phyloP scores from a whole-genome alignment of 2,113 vertebrate genomes.

The Nothoprocta pentlandii region DNA sequence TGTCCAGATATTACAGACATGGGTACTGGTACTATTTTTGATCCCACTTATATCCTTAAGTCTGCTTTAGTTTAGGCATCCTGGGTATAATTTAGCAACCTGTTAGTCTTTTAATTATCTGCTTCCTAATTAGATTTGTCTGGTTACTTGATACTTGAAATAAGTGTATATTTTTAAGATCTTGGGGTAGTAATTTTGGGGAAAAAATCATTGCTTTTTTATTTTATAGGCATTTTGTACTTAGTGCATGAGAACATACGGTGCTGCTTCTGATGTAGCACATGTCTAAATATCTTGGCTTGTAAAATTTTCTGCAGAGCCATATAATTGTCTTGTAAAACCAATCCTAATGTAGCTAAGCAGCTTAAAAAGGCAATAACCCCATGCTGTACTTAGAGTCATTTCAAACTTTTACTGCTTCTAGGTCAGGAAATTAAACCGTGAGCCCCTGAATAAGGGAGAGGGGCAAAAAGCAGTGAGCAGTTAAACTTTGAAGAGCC shows the following conservation, averaged over 20 bases:
- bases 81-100: constrained; percentile 20
- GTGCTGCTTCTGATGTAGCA: constrained; percentile 64
- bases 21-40: constrained; percentile 6
- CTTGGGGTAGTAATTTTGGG: constrained; percentile 30
- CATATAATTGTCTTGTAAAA: constrained; percentile 23
- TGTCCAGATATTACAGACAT: neutral
- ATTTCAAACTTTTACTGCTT: neutral
- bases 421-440: neutral
- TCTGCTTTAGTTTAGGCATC: neutral
- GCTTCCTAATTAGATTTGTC: constrained; percentile 52
- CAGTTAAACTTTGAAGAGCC: neutral
- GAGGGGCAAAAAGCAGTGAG: neutral
- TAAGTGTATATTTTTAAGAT: constrained; percentile 62
- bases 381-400: no score
- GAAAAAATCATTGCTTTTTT: constrained; percentile 56
- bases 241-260: constrained; percentile 64
- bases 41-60: constrained; percentile 25
- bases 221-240: constrained; percentile 48
- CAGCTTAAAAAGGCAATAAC: neutral
- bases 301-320: constrained; percentile 50
- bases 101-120: constrained; percentile 58
- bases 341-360: constrained; percentile 3
- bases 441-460: neutral
- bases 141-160: constrained; percentile 67
- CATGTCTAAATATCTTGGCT: constrained; percentile 68